Percentiles rank a stretch among this genome's conserved stretches.
Evolutionary conservation across 2,888 invertebrate genomes (phyloP).

Genomic region (Metellina segmentata): DNA sequence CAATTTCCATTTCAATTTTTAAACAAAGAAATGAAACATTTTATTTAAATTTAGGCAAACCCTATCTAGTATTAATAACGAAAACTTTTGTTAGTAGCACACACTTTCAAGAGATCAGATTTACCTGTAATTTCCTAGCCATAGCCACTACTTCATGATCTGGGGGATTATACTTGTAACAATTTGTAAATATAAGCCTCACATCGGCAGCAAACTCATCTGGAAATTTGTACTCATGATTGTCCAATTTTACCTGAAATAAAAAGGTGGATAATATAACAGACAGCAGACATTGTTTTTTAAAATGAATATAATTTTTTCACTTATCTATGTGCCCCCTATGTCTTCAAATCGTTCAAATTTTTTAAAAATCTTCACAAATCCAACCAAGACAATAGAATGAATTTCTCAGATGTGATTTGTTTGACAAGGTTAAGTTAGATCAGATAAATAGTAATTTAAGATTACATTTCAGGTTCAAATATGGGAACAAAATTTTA

Average conservation of each 20-base stretch:
- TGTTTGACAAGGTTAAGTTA: no score
- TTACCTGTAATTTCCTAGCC: constrained; percentile 94
- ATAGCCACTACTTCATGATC: constrained; percentile 99
- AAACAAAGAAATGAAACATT: no score
- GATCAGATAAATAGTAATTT: no score
- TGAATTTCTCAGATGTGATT: neutral
- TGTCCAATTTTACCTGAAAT: constrained; percentile 93
- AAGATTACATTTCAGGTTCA: neutral
- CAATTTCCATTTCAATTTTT: no score
- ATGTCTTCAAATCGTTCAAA: no score
- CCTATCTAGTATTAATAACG: no score
- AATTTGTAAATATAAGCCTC: constrained; percentile 98
- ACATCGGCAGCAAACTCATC: constrained; percentile 97
- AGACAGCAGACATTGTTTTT: no score
- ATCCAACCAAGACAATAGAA: neutral
- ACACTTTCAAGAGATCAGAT: no score
- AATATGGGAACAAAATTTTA: neutral
- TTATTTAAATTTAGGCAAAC: no score
- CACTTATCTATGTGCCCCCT: no score
- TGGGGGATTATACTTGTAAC: constrained; percentile 99
- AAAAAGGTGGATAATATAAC: neutral
- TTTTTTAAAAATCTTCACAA: neutral
- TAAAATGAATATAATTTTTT: no score
- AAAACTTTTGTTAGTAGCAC: no score
- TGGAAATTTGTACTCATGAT: constrained; percentile 94